These are phyloP conservation scores for Cliona cf. orientalis DNA, from an alignment of 37 sponge, comb jelly and placozoan genomes.

Conservation along the genomic window DNA sequence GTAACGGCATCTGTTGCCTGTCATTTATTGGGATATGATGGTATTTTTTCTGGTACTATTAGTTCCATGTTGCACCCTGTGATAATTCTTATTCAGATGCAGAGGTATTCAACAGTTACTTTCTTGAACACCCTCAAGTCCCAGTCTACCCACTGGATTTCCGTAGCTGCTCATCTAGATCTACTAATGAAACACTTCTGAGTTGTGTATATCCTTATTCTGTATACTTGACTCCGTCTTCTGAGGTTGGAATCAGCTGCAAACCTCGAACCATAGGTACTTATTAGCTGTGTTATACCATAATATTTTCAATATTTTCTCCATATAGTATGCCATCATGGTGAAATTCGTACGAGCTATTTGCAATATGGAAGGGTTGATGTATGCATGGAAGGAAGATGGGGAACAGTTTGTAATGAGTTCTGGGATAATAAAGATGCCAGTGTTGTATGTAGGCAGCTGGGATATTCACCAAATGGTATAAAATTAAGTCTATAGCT, in stretches of 20 bases:
- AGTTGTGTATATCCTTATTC: not conserved
- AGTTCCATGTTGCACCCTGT: not conserved
- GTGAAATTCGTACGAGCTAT: not conserved
- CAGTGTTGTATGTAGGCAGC: constrained; percentile 15
- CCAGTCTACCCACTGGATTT: not conserved
- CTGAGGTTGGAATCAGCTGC: not conserved
- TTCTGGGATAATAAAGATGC: constrained; percentile 27
- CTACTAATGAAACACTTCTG: not conserved
- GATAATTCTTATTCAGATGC: not conserved
- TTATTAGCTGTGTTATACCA: no score
- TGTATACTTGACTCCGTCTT: not conserved
- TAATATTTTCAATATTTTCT: no score
- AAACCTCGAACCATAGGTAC: not conserved
- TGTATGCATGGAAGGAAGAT: constrained; percentile 7
- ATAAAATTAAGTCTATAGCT: not conserved
- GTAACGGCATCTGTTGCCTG: not conserved
- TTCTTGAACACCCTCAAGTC: not conserved
- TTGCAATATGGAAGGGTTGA: constrained; percentile 11
- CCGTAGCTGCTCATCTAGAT: not conserved
- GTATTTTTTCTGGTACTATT: no score
- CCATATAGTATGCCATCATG: not conserved
- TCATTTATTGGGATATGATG: not conserved
- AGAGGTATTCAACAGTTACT: not conserved
- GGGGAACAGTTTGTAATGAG: constrained; percentile 18
- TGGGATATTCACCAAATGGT: constrained; percentile 26